Conservation (phyloP, 2,797 vertebrate genomes). For the Pangasius krempfi region DNA sequence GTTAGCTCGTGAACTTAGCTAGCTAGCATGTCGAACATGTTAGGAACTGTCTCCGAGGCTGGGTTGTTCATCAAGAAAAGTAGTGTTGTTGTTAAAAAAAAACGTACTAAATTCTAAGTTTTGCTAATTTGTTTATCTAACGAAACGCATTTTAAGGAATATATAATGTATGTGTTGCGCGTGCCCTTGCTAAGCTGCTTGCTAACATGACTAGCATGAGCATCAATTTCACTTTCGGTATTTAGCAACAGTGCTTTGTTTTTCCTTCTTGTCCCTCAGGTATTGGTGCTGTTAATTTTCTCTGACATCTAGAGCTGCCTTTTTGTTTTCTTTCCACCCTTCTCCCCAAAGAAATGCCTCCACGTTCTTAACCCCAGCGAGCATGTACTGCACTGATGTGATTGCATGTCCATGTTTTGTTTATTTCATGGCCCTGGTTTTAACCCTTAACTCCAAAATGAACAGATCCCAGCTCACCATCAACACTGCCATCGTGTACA, state of each 20-base stretch:
- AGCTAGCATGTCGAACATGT: not conserved
- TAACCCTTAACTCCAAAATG: conserved; percentile 62
- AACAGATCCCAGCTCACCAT: conserved; percentile 95
- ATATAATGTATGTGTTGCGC: too few relatives aligned
- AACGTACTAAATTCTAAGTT: not conserved
- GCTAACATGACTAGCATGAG: not conserved
- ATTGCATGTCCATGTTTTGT: not conserved
- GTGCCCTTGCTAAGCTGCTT: not conserved
- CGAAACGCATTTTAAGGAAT: not conserved
- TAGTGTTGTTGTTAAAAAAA: not conserved
- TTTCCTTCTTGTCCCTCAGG: not conserved
- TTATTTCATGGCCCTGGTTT: not conserved
- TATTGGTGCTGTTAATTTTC: not conserved
- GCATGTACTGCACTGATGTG: not conserved
- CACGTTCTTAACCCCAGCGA: not conserved
- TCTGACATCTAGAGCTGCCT: not conserved
- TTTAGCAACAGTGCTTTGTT: not conserved
- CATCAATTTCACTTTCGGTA: not conserved
- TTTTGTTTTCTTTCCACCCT: not conserved
- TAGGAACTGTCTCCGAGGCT: too few relatives aligned
- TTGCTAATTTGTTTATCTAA: not conserved
- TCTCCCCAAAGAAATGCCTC: not conserved
- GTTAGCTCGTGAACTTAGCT: not conserved
- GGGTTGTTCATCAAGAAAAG: not conserved
- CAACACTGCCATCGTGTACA: conserved; percentile 99